Evolutionary conservation across 2,113 vertebrate species (phyloP), one percentile per base, ranked within the genome.

Genomic region (Recurvirostra avosetta): DNA sequence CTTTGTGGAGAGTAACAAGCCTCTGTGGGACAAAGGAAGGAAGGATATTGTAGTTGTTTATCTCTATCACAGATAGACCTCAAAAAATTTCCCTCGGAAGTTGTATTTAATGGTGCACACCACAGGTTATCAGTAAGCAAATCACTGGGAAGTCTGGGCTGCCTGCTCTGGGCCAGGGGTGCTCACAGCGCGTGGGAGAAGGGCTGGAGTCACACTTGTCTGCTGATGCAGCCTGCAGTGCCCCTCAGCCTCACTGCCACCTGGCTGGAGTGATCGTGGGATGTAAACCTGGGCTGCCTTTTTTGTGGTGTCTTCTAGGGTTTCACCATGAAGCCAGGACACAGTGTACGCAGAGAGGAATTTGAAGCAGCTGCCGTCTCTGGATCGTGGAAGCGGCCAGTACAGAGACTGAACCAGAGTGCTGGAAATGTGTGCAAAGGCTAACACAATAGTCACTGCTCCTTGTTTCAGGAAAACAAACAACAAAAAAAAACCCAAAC

Each of bases 51-150:
- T 11, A 67, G 29, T n/a, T 86, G 40, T 26, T 13, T 75, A 45
- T 62, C 81, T 90, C 65, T 23, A 20, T 65, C 52, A 63, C 34
- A 78, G 86, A 67, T 40, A 65, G 76, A 67, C 72, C 14, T 92
- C 67, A 40, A 84, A 86, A 79, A 65, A 90, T 81, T 95, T 92
- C 72, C 59, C 66, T 74, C 6, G 2, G 26, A 86, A 83, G 49
- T 9, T 26, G 36, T 41, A 32, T 52, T 77, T 92, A 52, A 68
- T 70, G 73, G 53, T 13, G 18, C 62, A 41, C 41, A 49, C 41
- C 76, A 52, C 63, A 70, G 74, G 36, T 56, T 73, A 62, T 18
- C 3, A 1, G 55, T 52, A 83, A 73, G 25, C 15, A 78, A 45
- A 62, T n/a, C 62, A 41, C 38, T 23, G 12, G 58, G 45, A 77